Conservation (phyloP, 2,797 vertebrate species). For the Alauda arvensis region DNA sequence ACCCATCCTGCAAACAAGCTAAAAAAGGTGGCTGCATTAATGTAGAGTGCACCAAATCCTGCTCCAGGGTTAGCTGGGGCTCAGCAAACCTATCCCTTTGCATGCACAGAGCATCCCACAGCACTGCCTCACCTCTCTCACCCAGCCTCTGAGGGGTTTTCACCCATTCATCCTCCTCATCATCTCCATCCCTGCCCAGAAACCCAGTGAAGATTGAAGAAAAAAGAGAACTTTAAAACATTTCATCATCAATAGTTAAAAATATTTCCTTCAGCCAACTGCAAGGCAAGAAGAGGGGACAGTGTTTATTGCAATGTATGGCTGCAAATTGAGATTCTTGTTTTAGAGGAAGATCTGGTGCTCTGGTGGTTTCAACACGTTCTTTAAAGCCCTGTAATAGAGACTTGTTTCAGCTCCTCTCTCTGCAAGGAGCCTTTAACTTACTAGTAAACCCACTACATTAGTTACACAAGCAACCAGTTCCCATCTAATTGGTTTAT, state of each 20-base stretch:
- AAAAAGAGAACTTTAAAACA: neutral
- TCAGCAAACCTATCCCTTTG: rapidly evolving
- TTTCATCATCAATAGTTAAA: conserved; percentile 1
- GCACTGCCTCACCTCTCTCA: neutral
- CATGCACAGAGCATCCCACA: neutral
- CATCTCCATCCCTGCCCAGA: neutral
- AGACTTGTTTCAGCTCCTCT: conserved; percentile 7
- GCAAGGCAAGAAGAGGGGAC: neutral
- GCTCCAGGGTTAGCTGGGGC: neutral
- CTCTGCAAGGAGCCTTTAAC: conserved; percentile 3
- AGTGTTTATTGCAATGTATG: neutral
- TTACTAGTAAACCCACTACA: conserved; percentile 32
- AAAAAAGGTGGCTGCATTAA: neutral
- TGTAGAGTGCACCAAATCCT: neutral
- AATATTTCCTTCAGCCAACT: neutral
- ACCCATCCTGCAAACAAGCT: neutral
- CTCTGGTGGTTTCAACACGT: neutral
- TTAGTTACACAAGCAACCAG: conserved; percentile 44
- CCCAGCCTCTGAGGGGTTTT: neutral
- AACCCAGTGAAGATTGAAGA: neutral
- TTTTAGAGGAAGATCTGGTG: neutral
- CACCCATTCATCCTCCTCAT: neutral
- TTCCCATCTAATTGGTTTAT: conserved; percentile 49
- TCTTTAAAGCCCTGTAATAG: neutral
- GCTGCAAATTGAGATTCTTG: neutral